Percentiles rank a stretch among this genome's conserved stretches.
Evolutionary conservation across 1,140 invertebrate species (phyloP).

Genomic region (Calephelis nemesis): DNA sequence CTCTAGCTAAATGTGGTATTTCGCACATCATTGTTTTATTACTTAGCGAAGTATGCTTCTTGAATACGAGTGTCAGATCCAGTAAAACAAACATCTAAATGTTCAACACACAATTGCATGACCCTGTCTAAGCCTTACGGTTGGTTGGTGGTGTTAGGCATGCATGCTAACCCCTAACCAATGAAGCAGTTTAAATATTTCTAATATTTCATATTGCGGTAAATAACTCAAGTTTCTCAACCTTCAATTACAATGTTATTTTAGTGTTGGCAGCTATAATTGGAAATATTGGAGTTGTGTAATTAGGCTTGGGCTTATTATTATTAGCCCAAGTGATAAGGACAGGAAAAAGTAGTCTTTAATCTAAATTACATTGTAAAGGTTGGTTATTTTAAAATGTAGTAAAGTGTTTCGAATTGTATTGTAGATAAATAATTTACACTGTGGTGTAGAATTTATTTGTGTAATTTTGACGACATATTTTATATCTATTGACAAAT

Average conservation of each 20-base stretch:
- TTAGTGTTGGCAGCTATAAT: neutral
- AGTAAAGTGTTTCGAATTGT: neutral
- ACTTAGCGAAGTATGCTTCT: too few species aligned
- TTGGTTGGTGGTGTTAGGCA: too few species aligned
- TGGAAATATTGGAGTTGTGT: neutral
- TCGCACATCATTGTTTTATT: too few species aligned
- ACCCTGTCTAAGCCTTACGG: too few species aligned
- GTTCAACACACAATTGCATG: too few species aligned
- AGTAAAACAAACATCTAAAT: too few species aligned
- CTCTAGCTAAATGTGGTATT: too few species aligned
- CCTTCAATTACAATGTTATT: neutral
- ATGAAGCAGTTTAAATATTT: too few species aligned
- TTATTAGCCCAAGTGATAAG: neutral
- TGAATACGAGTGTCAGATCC: too few species aligned
- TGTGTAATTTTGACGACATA: neutral
- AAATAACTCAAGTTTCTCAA: neutral
- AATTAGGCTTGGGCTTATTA: neutral
- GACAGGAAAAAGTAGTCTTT: neutral
- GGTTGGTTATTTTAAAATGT: slow-evolving; percentile 2
- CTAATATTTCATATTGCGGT: neutral
- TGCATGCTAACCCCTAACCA: too few species aligned
- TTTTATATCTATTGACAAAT: too few species aligned
- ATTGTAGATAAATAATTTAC: neutral
- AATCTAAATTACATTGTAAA: slow-evolving; percentile 1
- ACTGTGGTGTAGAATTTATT: neutral